phyloP scores from a whole-genome alignment of 2,113 vertebrate species.

The Cercocebus atys region DNA sequence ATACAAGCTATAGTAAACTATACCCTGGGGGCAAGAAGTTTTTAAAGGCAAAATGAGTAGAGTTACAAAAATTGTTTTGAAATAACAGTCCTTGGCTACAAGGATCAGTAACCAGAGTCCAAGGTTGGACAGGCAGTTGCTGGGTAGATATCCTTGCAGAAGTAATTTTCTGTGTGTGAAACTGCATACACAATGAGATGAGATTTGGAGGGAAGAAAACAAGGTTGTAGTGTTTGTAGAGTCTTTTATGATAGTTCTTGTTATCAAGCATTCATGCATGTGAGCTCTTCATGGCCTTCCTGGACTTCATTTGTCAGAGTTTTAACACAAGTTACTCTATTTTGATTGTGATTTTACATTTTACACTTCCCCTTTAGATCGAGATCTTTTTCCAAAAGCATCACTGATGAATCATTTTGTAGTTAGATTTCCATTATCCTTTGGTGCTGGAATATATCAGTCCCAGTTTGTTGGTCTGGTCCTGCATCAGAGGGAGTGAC shows the following conservation, averaged over 20 bases:
- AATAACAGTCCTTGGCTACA: background rate
- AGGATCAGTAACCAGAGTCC: background rate
- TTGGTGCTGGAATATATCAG: background rate
- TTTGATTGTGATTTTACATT: background rate
- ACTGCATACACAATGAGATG: background rate
- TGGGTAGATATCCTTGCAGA: background rate
- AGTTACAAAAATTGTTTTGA: background rate
- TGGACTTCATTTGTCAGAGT: background rate
- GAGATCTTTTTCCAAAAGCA: background rate
- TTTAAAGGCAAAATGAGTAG: background rate
- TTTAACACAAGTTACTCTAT: background rate
- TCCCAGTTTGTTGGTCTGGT: background rate
- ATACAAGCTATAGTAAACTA: background rate
- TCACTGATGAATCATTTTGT: background rate
- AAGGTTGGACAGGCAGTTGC: background rate
- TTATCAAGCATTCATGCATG: background rate
- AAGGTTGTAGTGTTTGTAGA: background rate
- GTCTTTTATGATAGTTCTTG: background rate
- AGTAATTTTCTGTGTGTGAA: background rate
- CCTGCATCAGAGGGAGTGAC: background rate
- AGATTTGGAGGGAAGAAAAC: too few relatives aligned
- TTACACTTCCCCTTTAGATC: background rate
- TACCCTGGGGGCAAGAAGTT: background rate
- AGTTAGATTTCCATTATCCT: background rate
- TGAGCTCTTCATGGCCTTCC: background rate